Conservation (phyloP, 1,140 invertebrate genomes). For the Meloidogyne chitwoodi region DNA sequence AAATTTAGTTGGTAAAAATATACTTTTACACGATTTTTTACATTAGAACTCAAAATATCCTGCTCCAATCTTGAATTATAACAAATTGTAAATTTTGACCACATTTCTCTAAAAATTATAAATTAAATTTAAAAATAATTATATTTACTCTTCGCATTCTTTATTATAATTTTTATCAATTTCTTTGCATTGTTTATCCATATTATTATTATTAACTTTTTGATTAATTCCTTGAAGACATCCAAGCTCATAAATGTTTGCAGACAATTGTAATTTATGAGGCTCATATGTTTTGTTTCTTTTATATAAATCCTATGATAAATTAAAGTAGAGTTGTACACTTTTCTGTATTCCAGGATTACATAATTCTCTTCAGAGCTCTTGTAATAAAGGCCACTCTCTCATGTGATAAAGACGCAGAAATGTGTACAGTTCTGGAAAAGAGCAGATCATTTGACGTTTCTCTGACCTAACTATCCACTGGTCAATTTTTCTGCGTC, state of each 20-base stretch:
- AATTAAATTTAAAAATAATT: not conserved
- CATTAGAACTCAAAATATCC: not conserved
- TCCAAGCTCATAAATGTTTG: not conserved
- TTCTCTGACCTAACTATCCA: no score
- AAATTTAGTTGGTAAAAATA: no score
- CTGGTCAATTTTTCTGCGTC: no score
- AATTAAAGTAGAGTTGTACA: no score
- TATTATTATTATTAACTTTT: not conserved
- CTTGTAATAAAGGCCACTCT: no score
- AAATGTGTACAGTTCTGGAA: no score
- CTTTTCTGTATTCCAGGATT: no score
- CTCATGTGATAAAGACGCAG: no score
- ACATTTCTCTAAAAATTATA: not conserved
- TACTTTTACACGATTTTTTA: not conserved
- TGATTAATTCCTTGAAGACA: not conserved
- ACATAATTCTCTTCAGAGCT: no score
- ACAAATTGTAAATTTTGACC: not conserved
- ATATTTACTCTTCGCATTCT: not conserved
- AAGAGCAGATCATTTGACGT: no score
- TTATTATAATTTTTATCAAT: not conserved
- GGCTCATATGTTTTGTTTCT: not conserved
- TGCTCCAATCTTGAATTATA: not conserved
- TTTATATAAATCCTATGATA: no score
- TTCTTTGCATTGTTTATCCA: not conserved
- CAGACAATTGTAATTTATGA: not conserved